A percentile compares a stretch with the other conserved stretches of the same genome.
These are phyloP conservation scores for Oostethus manadensis DNA, from an alignment of 2,113 vertebrate genomes.

Conservation along the genomic window DNA sequence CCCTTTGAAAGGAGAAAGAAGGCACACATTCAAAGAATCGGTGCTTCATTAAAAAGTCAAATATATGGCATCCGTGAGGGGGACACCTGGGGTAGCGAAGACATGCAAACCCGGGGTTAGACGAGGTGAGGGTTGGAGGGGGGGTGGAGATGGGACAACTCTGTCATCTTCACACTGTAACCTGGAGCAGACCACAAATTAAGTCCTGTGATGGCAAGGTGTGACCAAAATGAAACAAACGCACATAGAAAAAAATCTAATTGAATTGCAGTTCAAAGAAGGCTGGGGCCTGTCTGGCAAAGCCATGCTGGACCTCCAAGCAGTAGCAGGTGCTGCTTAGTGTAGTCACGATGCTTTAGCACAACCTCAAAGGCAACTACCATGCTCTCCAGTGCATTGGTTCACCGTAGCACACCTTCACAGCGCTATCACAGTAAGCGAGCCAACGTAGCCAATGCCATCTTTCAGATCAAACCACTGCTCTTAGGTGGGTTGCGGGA, in stretches of 20 bases:
- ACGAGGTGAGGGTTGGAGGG: conserved; percentile 15
- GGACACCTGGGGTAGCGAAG: conserved; percentile 64
- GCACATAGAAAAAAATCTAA: conserved; percentile 67
- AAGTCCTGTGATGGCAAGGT: conserved; percentile 70
- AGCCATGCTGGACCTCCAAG: conserved; percentile 54
- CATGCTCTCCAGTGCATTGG: conserved; percentile 48
- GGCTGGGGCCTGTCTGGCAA: conserved; percentile 47
- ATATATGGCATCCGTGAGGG: conserved; percentile 54
- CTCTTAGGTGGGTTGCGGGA: conserved; percentile 55
- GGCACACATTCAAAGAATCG: conserved; percentile 64
- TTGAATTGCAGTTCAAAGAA: conserved; percentile 73
- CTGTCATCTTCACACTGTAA: conserved; percentile 72
- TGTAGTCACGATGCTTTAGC: conserved; percentile 43
- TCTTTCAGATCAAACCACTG: conserved; percentile 68
- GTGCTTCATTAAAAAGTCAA: conserved; percentile 74
- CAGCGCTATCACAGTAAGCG: conserved; percentile 48
- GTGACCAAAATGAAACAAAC: conserved; percentile 73
- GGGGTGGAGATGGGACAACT: conserved; percentile 37
- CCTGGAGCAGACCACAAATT: conserved; percentile 71
- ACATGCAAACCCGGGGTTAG: conserved; percentile 37
- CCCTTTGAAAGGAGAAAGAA: conserved; percentile 60
- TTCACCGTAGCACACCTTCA: conserved; percentile 41
- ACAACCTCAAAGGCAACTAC: conserved; percentile 42
- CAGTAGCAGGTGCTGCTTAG: conserved; percentile 58
- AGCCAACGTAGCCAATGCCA: conserved; percentile 55